These are phyloP conservation scores for Philantomba maxwellii DNA, from an alignment of 2,113 vertebrate species.

Conservation along the genomic window DNA sequence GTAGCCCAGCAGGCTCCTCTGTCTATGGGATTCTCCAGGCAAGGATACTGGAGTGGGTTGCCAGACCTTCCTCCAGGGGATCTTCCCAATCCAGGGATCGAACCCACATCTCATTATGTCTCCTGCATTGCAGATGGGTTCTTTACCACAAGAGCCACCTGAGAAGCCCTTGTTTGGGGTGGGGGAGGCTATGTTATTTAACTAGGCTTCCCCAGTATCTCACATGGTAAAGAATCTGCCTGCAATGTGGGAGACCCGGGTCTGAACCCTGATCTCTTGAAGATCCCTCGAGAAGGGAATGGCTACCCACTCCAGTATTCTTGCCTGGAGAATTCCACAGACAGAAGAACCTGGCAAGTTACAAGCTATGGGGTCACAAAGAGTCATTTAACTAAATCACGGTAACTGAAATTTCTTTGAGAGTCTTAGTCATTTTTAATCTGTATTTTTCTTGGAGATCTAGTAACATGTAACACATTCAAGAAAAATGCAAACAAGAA, in stretches of 20 bases:
- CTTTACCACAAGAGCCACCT: background rate
- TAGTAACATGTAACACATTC: background rate
- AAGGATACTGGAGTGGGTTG: background rate
- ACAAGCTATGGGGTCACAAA: background rate
- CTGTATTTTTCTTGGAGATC: background rate
- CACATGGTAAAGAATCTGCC: background rate
- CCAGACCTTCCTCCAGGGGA: background rate
- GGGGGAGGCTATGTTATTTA: background rate
- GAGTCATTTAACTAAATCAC: background rate
- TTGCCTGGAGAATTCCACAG: background rate
- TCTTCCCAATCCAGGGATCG: fast-evolving
- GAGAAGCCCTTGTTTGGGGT: background rate
- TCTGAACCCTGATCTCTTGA: background rate
- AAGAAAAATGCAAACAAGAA: background rate
- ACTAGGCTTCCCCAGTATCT: background rate
- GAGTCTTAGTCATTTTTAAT: background rate
- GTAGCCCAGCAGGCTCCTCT: background rate
- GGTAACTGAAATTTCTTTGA: background rate
- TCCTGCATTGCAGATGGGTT: background rate
- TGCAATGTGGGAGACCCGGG: background rate
- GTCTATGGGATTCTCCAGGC: background rate
- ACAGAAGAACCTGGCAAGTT: background rate
- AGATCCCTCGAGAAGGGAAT: background rate
- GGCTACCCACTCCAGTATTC: background rate
- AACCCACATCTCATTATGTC: background rate